Percentiles rank a stretch among this genome's conserved stretches.
Conservation (phyloP, 2,888 invertebrate species). For the Cerastis leucographa region DNA sequence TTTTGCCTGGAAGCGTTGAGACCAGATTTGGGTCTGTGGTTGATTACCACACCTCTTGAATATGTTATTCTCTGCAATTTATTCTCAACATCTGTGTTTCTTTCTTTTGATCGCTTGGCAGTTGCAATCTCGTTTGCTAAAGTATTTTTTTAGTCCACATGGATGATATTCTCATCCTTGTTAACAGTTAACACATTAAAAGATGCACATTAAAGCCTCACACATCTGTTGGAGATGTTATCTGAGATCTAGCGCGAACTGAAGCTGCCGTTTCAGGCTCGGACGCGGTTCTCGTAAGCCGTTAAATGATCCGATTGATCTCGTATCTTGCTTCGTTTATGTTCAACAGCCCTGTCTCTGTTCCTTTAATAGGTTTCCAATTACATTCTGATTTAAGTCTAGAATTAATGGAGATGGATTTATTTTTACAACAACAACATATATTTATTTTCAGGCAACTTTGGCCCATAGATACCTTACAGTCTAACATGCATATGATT, state of each 20-base stretch:
- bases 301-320: conserved; percentile 82
- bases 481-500: too few species aligned
- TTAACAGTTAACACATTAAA: conserved; percentile 47
- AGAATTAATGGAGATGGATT: conserved; percentile 48
- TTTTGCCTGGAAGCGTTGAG: conserved; percentile 56
- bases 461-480: too few species aligned
- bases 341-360: conserved; percentile 73
- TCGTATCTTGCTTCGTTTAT: conserved; percentile 76
- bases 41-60: conserved; percentile 36
- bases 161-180: conserved; percentile 32
- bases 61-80: conserved; percentile 31
- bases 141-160: background rate
- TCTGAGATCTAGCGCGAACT: conserved; percentile 75
- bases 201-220: conserved; percentile 56
- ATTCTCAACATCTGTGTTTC: conserved; percentile 30
- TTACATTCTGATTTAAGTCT: conserved; percentile 54
- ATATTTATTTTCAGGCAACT: too few species aligned
- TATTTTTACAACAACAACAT: too few species aligned
- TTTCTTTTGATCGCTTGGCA: background rate
- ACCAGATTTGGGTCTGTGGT: conserved; percentile 23
- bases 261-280: conserved; percentile 75
- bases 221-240: conserved; percentile 72
- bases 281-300: conserved; percentile 76
- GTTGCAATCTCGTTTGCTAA: background rate
- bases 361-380: conserved; percentile 59